Evolutionary conservation across 2,888 invertebrate genomes (phyloP).

Genomic region (Ormyrus labotus): DNA sequence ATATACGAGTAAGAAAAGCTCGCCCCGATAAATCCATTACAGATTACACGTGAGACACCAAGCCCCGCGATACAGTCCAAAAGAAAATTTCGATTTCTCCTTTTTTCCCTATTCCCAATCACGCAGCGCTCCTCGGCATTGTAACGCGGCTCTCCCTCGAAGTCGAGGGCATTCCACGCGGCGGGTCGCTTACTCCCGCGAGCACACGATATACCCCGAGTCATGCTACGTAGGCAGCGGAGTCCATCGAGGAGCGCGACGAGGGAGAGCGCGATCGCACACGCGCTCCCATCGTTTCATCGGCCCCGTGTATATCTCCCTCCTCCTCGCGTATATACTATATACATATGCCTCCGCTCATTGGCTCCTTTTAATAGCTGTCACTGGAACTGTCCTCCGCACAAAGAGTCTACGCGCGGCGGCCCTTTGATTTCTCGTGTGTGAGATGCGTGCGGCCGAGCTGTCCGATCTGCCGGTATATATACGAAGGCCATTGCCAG

Average conservation of each 20-base stretch:
- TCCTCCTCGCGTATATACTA: constrained; percentile 48
- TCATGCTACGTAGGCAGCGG: constrained; percentile 68
- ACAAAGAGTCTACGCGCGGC: constrained; percentile 34
- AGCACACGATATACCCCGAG: constrained; percentile 59
- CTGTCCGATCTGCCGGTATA: not conserved
- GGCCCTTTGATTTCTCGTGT: constrained; percentile 37
- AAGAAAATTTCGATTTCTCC: too few species aligned
- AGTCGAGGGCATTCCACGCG: not conserved
- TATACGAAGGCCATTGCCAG: constrained; percentile 21
- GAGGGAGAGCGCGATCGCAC: not conserved
- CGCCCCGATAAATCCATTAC: too few species aligned
- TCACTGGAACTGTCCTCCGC: constrained; percentile 35
- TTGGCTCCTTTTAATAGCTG: constrained; percentile 42
- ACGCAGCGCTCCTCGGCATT: too few species aligned
- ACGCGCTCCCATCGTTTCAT: constrained; percentile 34
- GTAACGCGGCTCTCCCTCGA: too few species aligned
- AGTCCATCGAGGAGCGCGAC: not conserved
- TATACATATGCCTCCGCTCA: not conserved
- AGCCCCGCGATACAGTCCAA: too few species aligned
- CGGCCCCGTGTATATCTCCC: constrained; percentile 23
- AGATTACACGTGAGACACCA: too few species aligned
- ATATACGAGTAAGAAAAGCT: too few species aligned
- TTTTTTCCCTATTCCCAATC: too few species aligned
- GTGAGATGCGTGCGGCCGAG: not conserved
- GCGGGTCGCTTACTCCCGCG: constrained; percentile 2